Evolutionary conservation across 1,140 invertebrate genomes (phyloP), one percentile per base, ranked within the genome.

Genomic region (Drosophila pallidifrons): DNA sequence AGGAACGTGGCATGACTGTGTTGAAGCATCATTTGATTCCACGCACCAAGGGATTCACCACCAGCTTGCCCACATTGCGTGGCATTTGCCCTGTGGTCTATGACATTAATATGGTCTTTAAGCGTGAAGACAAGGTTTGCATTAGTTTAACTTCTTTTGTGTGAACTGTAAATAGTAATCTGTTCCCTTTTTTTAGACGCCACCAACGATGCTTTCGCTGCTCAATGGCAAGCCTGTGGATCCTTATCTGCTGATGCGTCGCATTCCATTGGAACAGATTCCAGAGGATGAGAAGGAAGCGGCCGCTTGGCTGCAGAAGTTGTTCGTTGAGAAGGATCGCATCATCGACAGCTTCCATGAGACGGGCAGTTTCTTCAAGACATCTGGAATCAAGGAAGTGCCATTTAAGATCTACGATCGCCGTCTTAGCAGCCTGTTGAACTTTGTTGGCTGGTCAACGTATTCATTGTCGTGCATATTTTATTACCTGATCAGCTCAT

Each of bases 1-100:
- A 95, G 82, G 95, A 98, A 81, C 97, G 97, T 78, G 97, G 97
- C 77, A 94, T 99, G 75, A 96, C 97, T 3, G 92, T 95, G 78
- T 93, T 99, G 30, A 97, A 98, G 81, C 96, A 99, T 91, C 98
- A 99, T 93, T 94, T 99, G 32, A 95, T 97, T 35, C 98, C 98
- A n/a, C 94, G 98, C 55, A 98, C 98, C 3, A 97, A 96, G 93
- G 98, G 98, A 8, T 99, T 99, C 91, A 95, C 94, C 1, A 95
- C 95, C 46, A 96, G 96, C 90, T 88, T 97, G 66, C 95, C 95
- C 10, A 93, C 95, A 57, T 94, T 97, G 82, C 94, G 95, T 86
- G 95, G 94, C 4, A 96, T 96, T 93, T 95, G 97, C 66, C 95
- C 95, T 15, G 97, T 96, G n/a, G 95, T 98, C 51, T 98, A 98